Evolutionary conservation across 37 sponge, comb jelly and placozoan genomes (phyloP).

Genomic region (Beroe ovata): DNA sequence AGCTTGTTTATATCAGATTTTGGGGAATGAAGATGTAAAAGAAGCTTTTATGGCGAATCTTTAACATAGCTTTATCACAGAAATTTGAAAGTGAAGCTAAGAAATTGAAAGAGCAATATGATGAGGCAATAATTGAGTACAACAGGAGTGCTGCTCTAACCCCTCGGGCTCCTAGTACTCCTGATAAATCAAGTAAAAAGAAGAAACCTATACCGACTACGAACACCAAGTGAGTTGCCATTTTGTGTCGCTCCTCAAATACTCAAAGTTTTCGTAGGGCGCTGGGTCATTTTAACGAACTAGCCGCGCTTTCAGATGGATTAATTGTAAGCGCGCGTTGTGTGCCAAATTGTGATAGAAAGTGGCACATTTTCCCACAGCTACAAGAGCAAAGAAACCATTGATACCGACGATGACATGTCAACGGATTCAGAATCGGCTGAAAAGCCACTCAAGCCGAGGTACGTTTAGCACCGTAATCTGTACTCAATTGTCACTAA

Average conservation of each 20-base stretch:
- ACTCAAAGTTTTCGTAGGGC: no score
- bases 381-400: slow-evolving; percentile 57
- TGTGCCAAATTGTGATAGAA: no score
- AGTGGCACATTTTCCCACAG: not conserved
- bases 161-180: not conserved
- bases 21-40: not conserved
- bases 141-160: slow-evolving; percentile 67
- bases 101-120: slow-evolving; percentile 71
- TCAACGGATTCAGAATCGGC: slow-evolving; percentile 28
- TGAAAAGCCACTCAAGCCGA: slow-evolving; percentile 34
- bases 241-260: no score
- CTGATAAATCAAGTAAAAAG: not conserved
- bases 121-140: slow-evolving; percentile 74
- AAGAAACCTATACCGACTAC: no score
- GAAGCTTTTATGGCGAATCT: not conserved
- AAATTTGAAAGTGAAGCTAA: slow-evolving; percentile 73
- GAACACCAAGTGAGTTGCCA: no score
- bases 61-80: slow-evolving; percentile 66
- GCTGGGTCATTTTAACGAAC: no score
- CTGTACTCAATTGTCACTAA: no score
- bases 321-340: no score
- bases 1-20: no score
- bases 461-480: slow-evolving; percentile 3
- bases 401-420: slow-evolving; percentile 34
- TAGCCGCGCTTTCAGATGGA: no score